A percentile compares a stretch with the other conserved stretches of the same genome.
Evolutionary conservation across 1,140 invertebrate species (phyloP).

Genomic region (Drosophila mayri): DNA sequence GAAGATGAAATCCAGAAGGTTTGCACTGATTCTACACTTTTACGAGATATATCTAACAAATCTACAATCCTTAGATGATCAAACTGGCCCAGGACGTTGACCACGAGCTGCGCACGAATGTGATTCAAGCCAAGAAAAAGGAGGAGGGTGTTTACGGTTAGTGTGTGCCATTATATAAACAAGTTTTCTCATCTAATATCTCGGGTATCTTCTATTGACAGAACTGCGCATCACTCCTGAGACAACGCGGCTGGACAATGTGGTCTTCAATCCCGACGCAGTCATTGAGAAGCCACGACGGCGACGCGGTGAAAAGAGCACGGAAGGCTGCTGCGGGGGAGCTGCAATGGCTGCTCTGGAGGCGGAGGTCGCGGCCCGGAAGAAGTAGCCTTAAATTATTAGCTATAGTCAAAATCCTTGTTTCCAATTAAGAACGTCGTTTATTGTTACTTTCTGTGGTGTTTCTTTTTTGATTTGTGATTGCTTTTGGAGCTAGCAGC

Average conservation of each 20-base stretch:
- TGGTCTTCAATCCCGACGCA: conserved; percentile 75
- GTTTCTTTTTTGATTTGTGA: conserved; percentile 65
- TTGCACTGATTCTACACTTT: not conserved
- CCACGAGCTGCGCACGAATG: conserved; percentile 77
- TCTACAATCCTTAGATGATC: conserved; percentile 58
- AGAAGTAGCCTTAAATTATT: conserved; percentile 49
- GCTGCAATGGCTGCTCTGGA: conserved; percentile 57
- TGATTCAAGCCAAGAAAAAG: conserved; percentile 72
- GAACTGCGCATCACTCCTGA: conserved; percentile 76
- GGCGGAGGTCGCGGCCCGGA: conserved; percentile 36
- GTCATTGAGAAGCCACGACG: conserved; percentile 57
- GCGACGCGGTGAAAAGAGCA: conserved; percentile 27
- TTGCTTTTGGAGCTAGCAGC: conserved; percentile 53
- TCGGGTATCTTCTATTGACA: conserved; percentile 7
- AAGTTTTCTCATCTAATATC: not conserved
- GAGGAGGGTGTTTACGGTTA: conserved; percentile 72
- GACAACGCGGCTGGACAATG: conserved; percentile 75
- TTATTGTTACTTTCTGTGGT: conserved; percentile 53
- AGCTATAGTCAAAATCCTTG: conserved; percentile 41
- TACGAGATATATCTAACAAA: not conserved
- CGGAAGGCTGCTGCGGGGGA: conserved; percentile 64
- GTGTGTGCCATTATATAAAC: conserved; percentile 54
- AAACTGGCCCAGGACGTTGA: conserved; percentile 73
- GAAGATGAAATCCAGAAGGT: conserved; percentile 76
- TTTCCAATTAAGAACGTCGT: conserved; percentile 21